Base-by-base conservation (phyloP, 92 coral and sea anemone species). In the Palythoa grandis region DNA sequence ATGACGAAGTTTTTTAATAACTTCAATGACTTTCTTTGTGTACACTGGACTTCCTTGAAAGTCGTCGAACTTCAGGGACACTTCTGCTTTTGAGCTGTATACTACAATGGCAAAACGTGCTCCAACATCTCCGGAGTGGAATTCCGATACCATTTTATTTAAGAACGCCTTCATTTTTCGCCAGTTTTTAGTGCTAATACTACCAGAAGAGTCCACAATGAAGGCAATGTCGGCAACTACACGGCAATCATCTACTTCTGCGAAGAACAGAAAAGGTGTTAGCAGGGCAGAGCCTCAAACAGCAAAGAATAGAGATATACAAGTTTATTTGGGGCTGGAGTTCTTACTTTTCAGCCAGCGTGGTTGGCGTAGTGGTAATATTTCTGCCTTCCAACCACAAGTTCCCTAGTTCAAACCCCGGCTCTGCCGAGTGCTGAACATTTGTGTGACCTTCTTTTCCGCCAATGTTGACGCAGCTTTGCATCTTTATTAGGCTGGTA, bases 191-290 rank as follows among this genome's bases (percentile, higher is more conserved):
- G 61, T 20, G 12, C 79, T 50, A 11, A 75, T 75, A 35, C 79
- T 75, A 24, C 79, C 79, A 52, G 79, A 75, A n/a, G 79, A 75
- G 63, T 75, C 79, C 39, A 75, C 79, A 52, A 75, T 75, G 25
- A 75, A 75, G 20, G 79, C 79, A 75, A 75, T 52, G 20, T 75
- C 79, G 23, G 48, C 79, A 29, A 50, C 63, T 9, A 54, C 38
- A 25, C 22, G n/a, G n/a, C 79, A 75, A 48, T 75, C 79, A 11
- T 29, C 35, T 29, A 7, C 48, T 75, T 52, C 79, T 75, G 43
- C 60, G 50, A 75, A 24, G 8, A 52, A 48, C 8, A 19, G 16
- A 2, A 20, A 40, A 74, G 0, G 47, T 7, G 52, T 4, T 71
- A 39, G 29, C 17, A 72, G 76, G 9, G 11, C 13, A 39, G 9